Evolutionary conservation across 92 coral and sea anemone species (phyloP), one percentile per base, ranked within the genome.

Genomic region (Epizoanthus ramosus): DNA sequence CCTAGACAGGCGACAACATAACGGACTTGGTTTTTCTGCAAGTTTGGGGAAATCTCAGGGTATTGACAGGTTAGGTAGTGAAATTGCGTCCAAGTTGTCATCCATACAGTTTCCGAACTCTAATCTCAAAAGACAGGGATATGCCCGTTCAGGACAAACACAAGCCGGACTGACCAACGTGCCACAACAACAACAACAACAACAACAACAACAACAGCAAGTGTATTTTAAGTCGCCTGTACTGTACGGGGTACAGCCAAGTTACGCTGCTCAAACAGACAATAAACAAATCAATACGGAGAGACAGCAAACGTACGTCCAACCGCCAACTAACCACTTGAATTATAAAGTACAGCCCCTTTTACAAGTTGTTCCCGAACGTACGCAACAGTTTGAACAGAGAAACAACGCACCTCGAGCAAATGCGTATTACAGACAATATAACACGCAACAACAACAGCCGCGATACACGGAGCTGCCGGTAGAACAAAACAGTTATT

Each of bases 131-230:
- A 39, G 43, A 41, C 37, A 61, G 8, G 13, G 60, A 28, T 58
- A 75, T 21, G 23, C 33, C 22, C 41, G 28, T 17, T 33, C 70
- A 61, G 21, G 21, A 22, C 82, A 77, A 63, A 24, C 19, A 24
- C 79, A 56, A 39, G 23, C 63, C 14, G 19, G 71, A 8, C 71
- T 16, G 13, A 39, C 43, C 14, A 22, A 60, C 59, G 6, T 12
- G 5, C 19, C 12, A 63, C 57, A 33, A 59, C n/a, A 77, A 31
- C 16, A 19, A 17, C 66, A 24, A 76, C 59, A 35, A 18, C 37
- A 57, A 60, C 81, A 77, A 60, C 15, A 77, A 37, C 15, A 33
- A 59, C n/a, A 77, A 60, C 81, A 77, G 39, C 15, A 77, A 37
- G 3, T 15, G 39, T 45, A 77, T 13, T 57, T 43, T 21, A 43